Base-by-base conservation (phyloP, 1,140 invertebrate genomes). In the Drosophila pruinosa region DNA sequence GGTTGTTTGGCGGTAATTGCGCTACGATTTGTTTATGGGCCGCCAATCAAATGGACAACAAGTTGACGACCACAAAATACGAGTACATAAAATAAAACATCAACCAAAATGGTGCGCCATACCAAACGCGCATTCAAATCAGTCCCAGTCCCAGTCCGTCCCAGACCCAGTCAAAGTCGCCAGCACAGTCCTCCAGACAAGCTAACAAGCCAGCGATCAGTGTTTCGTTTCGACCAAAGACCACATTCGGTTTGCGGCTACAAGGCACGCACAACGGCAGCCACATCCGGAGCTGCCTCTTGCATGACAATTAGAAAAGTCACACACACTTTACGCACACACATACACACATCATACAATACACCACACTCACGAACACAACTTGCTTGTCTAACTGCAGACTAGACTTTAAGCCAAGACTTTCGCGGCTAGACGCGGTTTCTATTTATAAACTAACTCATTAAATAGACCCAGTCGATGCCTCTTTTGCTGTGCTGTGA, bases 251-350 rank as follows among this genome's bases (percentile, higher is more conserved):
- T 22, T 48, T 64, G 63, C 19, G 72, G 43, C 64, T 64, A 81
- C 78, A 81, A 82, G 78, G 78, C 78, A 82, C 78, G 78, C 79
- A 82, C 78, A 31, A 17, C 39, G 34, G 17, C 48, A 48, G 45
- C 28, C 53, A 28, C 81, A 86, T 86, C 81, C 81, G 81, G 82
- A 70, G 82, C 59, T 62, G 74, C 54, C 54, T 39, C 53, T 47
- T 71, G 81, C 81, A 86, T 86, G 73, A 88, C 78, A 86, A 86
- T 86, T 86, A 88, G 81, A 86, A 86, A 75, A 70, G 57, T 59
- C 43, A 62, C 54, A 48, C 45, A 48, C 45, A 26, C 41, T 54
- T n/a, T n/a, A 56, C 34, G 45, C 17, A 48, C 48, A 63, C 28
- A 39, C 28, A 48, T 26, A 39, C 41, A 34, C 39, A 63, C 8